Base-by-base conservation (phyloP, 2,113 vertebrate genomes). In the Neotoma lepida region DNA sequence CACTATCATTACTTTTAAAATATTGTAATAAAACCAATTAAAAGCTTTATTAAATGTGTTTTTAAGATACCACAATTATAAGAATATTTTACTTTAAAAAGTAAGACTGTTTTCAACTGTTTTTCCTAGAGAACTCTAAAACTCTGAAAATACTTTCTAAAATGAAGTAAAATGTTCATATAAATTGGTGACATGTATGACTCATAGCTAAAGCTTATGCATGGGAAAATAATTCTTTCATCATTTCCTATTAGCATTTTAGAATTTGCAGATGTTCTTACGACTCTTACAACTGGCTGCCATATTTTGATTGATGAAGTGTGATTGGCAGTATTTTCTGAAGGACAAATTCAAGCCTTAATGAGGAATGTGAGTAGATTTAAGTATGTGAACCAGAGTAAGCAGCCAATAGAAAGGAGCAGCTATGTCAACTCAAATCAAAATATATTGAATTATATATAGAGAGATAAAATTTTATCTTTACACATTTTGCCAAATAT, bases 1-100 rank as follows among this genome's bases (percentile, higher is more conserved):
- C 46, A 12, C 93, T 39, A 39, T 63, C 0, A n/a, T 91, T 90
- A 35, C 85, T 91, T 94, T 93, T 64, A 20, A 88, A 74, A 56
- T 74, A 44, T 49, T 91, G 1, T 66, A 77, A 81, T 89, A 61
- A 71, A 64, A 9, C 17, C 24, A 91, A 85, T 63, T 30, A 82
- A 91, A 94, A 89, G 41, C 26, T n/a, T 18, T 87, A 66, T 70
- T 82, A 86, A 85, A 68, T 77, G 8, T 84, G 9, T 94, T 80
- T 90, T 26, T n/a, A 82, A 90, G 80, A n/a, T 63, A n/a, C 17
- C 33, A 86, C 3, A 74, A 91, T 95, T 93, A 18, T 49, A 74
- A 0, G 5, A 10, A 5, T 63, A 5, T 74, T 44, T 88, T 84
- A 54, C 28, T 66, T 76, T 86, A 86, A 82, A 6, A 18, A 35